These are phyloP conservation scores for Mormyrops boulengeri DNA, from an alignment of 2,797 vertebrate genomes.

Conservation along the genomic window DNA sequence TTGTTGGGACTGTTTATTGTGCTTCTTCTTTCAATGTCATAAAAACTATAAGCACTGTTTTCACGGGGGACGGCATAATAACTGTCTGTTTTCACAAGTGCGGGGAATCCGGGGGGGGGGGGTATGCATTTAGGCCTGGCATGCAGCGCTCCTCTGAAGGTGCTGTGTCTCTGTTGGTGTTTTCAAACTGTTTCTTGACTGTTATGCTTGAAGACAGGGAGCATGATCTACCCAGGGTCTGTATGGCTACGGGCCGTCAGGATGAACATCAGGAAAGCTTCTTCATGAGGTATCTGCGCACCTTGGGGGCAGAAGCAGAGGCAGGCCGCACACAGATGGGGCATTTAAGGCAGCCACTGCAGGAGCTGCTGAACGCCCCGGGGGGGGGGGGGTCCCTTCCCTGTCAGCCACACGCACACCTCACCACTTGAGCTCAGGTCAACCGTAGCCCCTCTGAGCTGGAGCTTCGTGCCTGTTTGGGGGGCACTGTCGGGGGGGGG, in stretches of 20 bases:
- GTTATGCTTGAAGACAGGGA: neutral
- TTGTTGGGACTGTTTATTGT: slow-evolving; percentile 18
- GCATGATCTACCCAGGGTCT: neutral
- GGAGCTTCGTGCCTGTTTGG: slow-evolving; percentile 57
- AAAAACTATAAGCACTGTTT: slow-evolving; percentile 27
- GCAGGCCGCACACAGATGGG: slow-evolving; percentile 45
- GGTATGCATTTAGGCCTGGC: neutral
- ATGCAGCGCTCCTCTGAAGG: neutral
- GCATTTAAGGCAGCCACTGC: slow-evolving; percentile 24
- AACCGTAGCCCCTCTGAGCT: slow-evolving; percentile 55
- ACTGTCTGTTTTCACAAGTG: slow-evolving; percentile 14
- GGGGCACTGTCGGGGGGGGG: slow-evolving; percentile 59
- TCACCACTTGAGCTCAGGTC: slow-evolving; percentile 54
- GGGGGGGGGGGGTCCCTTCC: neutral
- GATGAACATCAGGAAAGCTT: neutral
- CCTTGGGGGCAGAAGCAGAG: slow-evolving; percentile 28
- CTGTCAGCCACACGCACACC: slow-evolving; percentile 38
- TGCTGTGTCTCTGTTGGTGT: neutral
- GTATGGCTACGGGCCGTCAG: neutral
- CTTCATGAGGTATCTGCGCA: slow-evolving; percentile 9
- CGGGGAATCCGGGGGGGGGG: neutral
- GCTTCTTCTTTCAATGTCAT: slow-evolving; percentile 21
- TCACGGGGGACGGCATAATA: neutral
- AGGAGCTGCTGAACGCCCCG: neutral
- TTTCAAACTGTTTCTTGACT: slow-evolving; percentile 4